These are phyloP conservation scores for Trachymyrmex septentrionalis DNA, from an alignment of 1,140 invertebrate species.

Conservation along the genomic window DNA sequence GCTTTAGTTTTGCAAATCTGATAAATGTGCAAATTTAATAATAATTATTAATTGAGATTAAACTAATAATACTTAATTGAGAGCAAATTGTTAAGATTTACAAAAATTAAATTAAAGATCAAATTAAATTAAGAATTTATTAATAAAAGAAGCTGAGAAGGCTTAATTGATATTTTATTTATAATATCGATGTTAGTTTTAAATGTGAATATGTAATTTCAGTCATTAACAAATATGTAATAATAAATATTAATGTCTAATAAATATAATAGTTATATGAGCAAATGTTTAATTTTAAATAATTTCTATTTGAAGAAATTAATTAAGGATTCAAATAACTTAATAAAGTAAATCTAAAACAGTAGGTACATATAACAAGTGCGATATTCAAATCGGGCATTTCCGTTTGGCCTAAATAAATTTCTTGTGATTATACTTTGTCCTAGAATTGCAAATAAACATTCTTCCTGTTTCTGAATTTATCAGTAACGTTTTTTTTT, in stretches of 20 bases:
- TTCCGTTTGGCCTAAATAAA: conserved; percentile 68
- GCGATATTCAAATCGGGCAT: conserved; percentile 52
- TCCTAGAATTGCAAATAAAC: conserved; percentile 60
- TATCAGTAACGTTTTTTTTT: conserved; percentile 47
- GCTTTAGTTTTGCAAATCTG: neutral
- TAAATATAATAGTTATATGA: too few relatives aligned
- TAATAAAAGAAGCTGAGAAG: neutral
- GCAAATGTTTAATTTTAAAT: neutral
- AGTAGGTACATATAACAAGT: neutral
- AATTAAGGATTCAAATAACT: neutral
- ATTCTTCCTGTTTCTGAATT: conserved; percentile 25
- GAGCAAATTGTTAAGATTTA: neutral
- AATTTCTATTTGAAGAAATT: neutral
- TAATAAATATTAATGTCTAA: neutral
- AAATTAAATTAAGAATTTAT: neutral
- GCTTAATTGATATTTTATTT: neutral
- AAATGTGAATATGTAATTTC: neutral
- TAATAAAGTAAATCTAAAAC: neutral
- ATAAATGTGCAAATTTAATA: neutral
- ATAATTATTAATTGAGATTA: neutral
- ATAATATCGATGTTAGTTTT: neutral
- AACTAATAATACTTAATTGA: neutral
- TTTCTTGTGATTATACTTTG: conserved; percentile 58
- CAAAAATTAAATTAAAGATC: neutral
- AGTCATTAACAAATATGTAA: neutral